Conservation (phyloP, 2,113 vertebrate genomes). For the Mustela nigripes region DNA sequence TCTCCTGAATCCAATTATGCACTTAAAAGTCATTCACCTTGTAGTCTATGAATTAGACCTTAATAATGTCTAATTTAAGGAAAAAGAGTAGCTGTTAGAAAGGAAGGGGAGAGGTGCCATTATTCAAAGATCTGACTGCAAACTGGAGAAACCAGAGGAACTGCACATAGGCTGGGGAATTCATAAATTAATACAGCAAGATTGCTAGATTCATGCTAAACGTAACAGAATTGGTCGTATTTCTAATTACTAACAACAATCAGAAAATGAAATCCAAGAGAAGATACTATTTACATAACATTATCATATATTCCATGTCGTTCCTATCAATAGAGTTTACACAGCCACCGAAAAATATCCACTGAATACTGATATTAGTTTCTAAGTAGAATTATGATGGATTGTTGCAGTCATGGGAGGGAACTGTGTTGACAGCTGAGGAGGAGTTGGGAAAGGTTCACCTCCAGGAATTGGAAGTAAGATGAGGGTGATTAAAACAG, state of each 20-base stretch:
- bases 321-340: background rate
- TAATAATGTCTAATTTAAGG: background rate
- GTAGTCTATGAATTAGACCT: background rate
- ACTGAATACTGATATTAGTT: background rate
- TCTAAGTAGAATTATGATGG: background rate
- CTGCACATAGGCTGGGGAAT: background rate
- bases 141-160: background rate
- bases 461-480: background rate
- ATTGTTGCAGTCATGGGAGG: too few species aligned
- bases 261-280: background rate
- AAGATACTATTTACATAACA: background rate
- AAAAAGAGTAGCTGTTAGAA: background rate
- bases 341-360: background rate
- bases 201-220: background rate
- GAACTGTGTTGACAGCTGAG: accelerated
- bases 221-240: background rate
- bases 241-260: background rate
- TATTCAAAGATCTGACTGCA: background rate
- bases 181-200: background rate
- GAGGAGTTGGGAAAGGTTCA: background rate
- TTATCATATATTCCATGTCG: background rate
- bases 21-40: background rate
- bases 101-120: background rate
- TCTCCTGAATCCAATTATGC: background rate
- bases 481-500: background rate